Percentiles rank a stretch among this genome's conserved stretches.
Conservation (phyloP, 2,797 vertebrate genomes). For the Crenuchus spilurus region DNA sequence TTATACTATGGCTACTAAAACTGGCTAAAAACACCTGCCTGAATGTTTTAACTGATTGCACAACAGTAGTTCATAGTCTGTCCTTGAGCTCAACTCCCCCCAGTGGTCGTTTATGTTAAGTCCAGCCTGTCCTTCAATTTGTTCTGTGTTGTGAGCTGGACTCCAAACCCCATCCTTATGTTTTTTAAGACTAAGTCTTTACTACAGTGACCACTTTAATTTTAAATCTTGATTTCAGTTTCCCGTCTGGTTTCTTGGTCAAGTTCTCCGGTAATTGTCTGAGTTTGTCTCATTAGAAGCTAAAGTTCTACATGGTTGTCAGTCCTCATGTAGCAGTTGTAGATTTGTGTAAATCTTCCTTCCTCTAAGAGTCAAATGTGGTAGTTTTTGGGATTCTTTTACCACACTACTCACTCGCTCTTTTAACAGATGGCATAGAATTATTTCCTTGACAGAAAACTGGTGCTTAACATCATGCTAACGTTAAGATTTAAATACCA, state of each 20-base stretch:
- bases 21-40: not conserved
- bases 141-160: not conserved
- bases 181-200: not conserved
- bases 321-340: not conserved
- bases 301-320: not conserved
- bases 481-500: too few relatives aligned
- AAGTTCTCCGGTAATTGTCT: not conserved
- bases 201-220: too few relatives aligned
- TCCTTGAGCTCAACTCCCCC: constrained; percentile 18
- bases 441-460: too few relatives aligned
- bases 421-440: too few relatives aligned
- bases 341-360: not conserved
- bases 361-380: not conserved
- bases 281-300: not conserved
- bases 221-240: too few relatives aligned
- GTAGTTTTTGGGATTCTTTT: not conserved
- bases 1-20: too few relatives aligned
- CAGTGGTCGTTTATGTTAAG: constrained; percentile 8
- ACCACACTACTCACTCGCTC: too few relatives aligned
- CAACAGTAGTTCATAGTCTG: not conserved
- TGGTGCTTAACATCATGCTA: too few relatives aligned
- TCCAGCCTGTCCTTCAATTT: not conserved
- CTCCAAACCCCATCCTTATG: not conserved
- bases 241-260: not conserved
- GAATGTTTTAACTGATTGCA: not conserved